Evolutionary conservation across 2,888 invertebrate genomes (phyloP).

Genomic region (Proisotoma minuta): DNA sequence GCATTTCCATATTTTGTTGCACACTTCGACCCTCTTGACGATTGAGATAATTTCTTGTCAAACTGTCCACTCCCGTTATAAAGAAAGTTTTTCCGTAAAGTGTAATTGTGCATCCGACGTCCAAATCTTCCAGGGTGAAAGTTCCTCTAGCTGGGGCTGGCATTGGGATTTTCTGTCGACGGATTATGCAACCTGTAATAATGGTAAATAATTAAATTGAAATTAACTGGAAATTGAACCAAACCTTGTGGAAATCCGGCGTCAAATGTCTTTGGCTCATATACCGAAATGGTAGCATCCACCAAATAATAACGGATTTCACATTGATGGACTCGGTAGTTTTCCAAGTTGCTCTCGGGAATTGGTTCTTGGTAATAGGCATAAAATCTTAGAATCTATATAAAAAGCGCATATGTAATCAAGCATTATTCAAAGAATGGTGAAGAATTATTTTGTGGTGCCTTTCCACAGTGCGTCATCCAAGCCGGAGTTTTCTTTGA

Average conservation of each 20-base stretch:
- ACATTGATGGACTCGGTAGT: slow-evolving; percentile 69
- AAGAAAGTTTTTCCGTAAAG: slow-evolving; percentile 75
- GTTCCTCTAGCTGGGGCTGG: slow-evolving; percentile 65
- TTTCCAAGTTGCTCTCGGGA: slow-evolving; percentile 64
- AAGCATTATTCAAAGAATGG: background rate
- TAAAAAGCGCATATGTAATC: too few species aligned
- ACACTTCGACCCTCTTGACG: slow-evolving; percentile 73
- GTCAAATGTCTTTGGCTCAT: slow-evolving; percentile 73
- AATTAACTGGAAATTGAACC: too few species aligned
- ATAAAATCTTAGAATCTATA: slow-evolving; percentile 63
- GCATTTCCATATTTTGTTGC: slow-evolving; percentile 62
- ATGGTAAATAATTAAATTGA: too few species aligned
- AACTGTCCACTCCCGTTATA: slow-evolving; percentile 78
- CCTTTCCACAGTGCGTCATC: background rate
- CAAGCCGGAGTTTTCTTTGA: background rate
- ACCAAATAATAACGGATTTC: slow-evolving; percentile 81
- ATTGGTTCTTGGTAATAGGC: slow-evolving; percentile 75
- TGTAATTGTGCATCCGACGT: slow-evolving; percentile 72
- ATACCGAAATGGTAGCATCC: slow-evolving; percentile 83
- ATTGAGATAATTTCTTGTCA: slow-evolving; percentile 76
- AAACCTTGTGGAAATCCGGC: slow-evolving; percentile 67
- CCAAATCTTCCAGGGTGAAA: slow-evolving; percentile 81
- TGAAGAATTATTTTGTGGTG: background rate
- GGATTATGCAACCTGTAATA: slow-evolving; percentile 13
- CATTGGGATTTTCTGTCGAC: slow-evolving; percentile 26